Conservation (phyloP, 1,140 invertebrate species). For the Batillaria attramentaria region DNA sequence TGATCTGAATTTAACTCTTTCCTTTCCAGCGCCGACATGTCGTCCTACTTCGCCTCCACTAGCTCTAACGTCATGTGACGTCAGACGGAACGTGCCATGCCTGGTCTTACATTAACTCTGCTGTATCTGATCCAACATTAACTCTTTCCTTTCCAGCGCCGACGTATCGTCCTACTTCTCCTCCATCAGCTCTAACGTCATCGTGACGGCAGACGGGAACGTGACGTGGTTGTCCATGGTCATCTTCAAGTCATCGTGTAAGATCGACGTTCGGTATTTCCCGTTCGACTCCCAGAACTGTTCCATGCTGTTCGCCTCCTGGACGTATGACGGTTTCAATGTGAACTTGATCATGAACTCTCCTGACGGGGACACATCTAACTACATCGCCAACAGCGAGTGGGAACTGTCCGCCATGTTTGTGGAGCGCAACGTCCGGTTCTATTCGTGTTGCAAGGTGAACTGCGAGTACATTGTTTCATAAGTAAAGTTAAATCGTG, state of each 20-base stretch:
- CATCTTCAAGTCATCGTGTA: conserved; percentile 74
- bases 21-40: conserved; percentile 70
- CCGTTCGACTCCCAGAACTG: conserved; percentile 75
- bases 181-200: conserved; percentile 72
- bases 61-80: no score
- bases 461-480: conserved; percentile 69
- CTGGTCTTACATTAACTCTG: no score
- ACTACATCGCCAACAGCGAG: conserved; percentile 73
- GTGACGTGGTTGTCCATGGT: conserved; percentile 74
- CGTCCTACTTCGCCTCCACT: no score
- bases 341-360: conserved; percentile 61
- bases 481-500: no score
- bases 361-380: conserved; percentile 68
- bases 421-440: conserved; percentile 77
- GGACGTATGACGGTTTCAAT: conserved; percentile 90
- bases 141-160: conserved; percentile 58
- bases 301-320: conserved; percentile 85
- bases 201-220: conserved; percentile 73
- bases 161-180: conserved; percentile 66
- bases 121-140: no score
- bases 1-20: no score
- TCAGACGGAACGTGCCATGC: no score
- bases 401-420: conserved; percentile 71
- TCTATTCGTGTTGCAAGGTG: conserved; percentile 79
- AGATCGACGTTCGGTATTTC: conserved; percentile 73